Conservation (phyloP, 2,113 vertebrate genomes). For the Phocoena sinus region DNA sequence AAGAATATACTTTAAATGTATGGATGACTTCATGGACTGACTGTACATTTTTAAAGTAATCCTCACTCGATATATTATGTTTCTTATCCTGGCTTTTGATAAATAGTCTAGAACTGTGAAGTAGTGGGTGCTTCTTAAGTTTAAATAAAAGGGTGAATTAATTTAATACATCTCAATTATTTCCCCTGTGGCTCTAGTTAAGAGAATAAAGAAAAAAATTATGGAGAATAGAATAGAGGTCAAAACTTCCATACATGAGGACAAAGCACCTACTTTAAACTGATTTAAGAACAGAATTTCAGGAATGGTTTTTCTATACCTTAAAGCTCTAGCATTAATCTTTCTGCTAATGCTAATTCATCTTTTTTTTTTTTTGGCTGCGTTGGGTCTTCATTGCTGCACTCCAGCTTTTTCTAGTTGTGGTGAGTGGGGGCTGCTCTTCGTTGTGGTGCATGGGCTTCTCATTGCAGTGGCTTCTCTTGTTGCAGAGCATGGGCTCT, state of each 20-base stretch:
- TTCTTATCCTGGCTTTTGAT: background rate
- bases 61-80: background rate
- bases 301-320: background rate
- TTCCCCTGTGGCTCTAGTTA: background rate
- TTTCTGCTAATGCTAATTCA: constrained; percentile 49
- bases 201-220: background rate
- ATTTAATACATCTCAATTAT: background rate
- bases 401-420: no score
- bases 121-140: background rate
- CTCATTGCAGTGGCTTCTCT: no score
- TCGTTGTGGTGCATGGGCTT: no score
- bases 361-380: no score
- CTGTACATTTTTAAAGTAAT: background rate
- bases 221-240: background rate
- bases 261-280: background rate
- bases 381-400: no score
- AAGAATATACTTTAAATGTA: background rate
- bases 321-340: constrained; percentile 31
- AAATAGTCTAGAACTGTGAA: background rate
- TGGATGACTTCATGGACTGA: background rate
- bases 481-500: no score
- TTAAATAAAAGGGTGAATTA: background rate
- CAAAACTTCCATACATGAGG: background rate
- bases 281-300: constrained; percentile 20
- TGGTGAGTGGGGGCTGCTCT: no score